These are phyloP conservation scores for Psittacula derbiana DNA, from an alignment of 2,797 vertebrate species.

Conservation along the genomic window DNA sequence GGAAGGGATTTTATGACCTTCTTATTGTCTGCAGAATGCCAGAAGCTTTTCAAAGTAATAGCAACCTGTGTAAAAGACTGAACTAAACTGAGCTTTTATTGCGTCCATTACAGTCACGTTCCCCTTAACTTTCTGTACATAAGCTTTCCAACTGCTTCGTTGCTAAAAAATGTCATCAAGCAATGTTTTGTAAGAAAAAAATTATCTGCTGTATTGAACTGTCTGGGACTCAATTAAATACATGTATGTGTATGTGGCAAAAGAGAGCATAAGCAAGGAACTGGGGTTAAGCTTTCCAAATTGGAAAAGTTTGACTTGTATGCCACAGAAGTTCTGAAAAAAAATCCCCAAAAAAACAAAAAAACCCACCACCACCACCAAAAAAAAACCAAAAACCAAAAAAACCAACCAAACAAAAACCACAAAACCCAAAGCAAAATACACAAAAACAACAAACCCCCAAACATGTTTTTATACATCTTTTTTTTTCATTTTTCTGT, in stretches of 20 bases:
- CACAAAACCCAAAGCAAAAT: background rate
- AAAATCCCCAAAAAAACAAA: no score
- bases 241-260: background rate
- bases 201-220: slow-evolving; percentile 42
- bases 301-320: background rate
- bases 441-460: background rate
- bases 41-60: slow-evolving; percentile 73
- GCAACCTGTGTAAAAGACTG: slow-evolving; percentile 66
- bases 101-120: slow-evolving; percentile 19
- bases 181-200: slow-evolving; percentile 25
- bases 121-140: slow-evolving; percentile 2
- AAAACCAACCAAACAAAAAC: background rate
- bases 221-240: slow-evolving; percentile 27
- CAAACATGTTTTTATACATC: background rate
- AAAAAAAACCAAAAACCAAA: background rate
- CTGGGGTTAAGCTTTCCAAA: slow-evolving; percentile 3
- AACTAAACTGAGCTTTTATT: slow-evolving; percentile 72
- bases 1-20: slow-evolving; percentile 65
- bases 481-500: background rate
- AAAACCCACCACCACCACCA: no score
- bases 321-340: background rate
- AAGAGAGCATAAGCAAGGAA: background rate
- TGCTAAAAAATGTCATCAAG: slow-evolving; percentile 9
- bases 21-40: slow-evolving; percentile 71
- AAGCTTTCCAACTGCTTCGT: slow-evolving; percentile 51